Base-by-base conservation (phyloP, 2,888 invertebrate genomes). In the Sesia bembeciformis region DNA sequence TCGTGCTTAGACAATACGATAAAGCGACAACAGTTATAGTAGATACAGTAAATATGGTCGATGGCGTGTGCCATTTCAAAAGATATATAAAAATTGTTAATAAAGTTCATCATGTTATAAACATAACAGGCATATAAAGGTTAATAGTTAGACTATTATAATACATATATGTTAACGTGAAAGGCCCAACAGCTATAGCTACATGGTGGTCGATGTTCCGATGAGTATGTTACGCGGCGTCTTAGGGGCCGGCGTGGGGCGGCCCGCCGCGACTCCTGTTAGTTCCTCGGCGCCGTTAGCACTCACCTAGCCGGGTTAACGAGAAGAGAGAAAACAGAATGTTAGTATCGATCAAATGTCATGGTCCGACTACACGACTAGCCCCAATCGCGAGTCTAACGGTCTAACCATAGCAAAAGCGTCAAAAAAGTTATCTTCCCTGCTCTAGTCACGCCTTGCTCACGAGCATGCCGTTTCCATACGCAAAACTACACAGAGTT, bases 221-320 rank as follows among this genome's bases (percentile, higher is more conserved):
- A 80, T 87, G 89, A 78, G 66, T 73, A 76, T 79, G 85, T 87
- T 87, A 88, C 84, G 83, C 81, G 81, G 76, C 79, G 82, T 73
- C 78, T 66, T 63, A 72, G 68, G 72, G 68, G 62, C 70, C 71
- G 78, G 76, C 71, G 73, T 72, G 74, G 68, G 70, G 67, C 67
- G 74, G 71, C 73, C 80, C 78, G 76, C 78, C 80, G 76, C 77
- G 67, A 71, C 84, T 82, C 75, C 84, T 72, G 86, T 89, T 89
- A 89, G 83, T 87, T 82, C 87, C 85, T 79, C 88, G 78, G 81
- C 86, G 90, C 90, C 90, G 92, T 93, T 93, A 93, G 93, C 94
- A 93, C 93, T 93, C 93, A 93, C 93, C 93, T 93, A 93, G 92
- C 92, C 92, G 90, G 91, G 91, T 92, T 92, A 92, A 91, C 92